Evolutionary conservation across 2,888 invertebrate species (phyloP), one percentile per base, ranked within the genome.

Genomic region (Electrophaes corylata): DNA sequence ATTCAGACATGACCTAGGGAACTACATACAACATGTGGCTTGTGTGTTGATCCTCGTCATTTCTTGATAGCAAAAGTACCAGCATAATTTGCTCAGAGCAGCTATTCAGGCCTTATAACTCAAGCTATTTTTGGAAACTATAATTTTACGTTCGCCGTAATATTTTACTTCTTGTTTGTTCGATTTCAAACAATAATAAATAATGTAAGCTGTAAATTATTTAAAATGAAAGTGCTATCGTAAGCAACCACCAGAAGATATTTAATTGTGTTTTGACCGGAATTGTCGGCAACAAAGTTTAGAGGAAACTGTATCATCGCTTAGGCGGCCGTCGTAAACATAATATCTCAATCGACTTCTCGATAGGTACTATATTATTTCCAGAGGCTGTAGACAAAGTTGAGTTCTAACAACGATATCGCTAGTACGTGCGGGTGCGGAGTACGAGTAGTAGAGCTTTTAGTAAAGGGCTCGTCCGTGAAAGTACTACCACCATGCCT

Each of bases 271-370:
- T 51, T 51, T 35, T 51, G 51, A 51, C 35, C 23, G 35, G 37
- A 26, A 26, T 2, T 12, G 20, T 43, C 43, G 33, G 29, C 33
- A 6, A 29, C 48, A 18, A 26, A 33, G 46, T 19, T 20, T n/a
- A n/a, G n/a, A 40, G 26, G 35, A 37, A 16, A 37, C 37, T 29
- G 16, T 14, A 47, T 23, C 35, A 47, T 33, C 16, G 11, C 8
- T n/a, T 6, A 0, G 11, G 0, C 6, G 2, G n/a, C n/a, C 10
- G 26, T 1, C 10, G 46, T 54, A 47, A 48, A 48, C 41, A 37
- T 44, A 45, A 45, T 39, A 56, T 16, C 39, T 56, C 49, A 50
- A 20, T 45, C 35, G 20, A n/a, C 2, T 16, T 40, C 46, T 41
- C 33, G 19, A n/a, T 48, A n/a, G n/a, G n/a, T n/a, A 43, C 48